Evolutionary conservation across 2,888 invertebrate species (phyloP), one percentile per base, ranked within the genome.

Genomic region (Callyntrura sp.): DNA sequence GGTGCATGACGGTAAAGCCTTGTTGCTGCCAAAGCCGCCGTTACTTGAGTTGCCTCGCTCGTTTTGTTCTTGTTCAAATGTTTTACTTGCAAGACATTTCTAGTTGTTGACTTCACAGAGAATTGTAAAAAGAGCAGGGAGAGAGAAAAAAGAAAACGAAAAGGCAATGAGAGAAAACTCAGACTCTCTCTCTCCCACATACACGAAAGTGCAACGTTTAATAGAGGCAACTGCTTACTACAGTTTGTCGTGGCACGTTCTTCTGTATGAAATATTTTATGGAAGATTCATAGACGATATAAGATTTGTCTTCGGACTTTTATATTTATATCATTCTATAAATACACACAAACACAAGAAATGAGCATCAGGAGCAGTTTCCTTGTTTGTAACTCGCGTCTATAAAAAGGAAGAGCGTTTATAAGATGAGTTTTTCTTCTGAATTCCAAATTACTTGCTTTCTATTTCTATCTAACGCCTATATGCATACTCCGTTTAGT

Each of bases 361-460:
- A 78, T 57, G 78, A 28, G 28, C 48, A 78, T 55, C 51, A 78
- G 23, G 45, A 20, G 51, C 17, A 43, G 57, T 73, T 76, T 35
- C 17, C 65, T 25, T 81, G 35, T 78, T 25, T 68, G 20, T 48
- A 17, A 12, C 81, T 79, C 86, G 70, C 70, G 68, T 79, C 35
- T 35, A 48, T 23, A 73, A 35, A 25, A 60, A 60, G 23, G 43
- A 85, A 48, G 78, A 78, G 45, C 85, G 65, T 85, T 85, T 17
- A 60, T 78, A 51, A 35, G 68, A 79, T 25, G 51, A 20, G 81
- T 79, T 87, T 81, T 79, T 87, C 86, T 55, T 79, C 57, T 57
- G 79, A 87, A 79, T 87, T 81, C 86, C 28, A 45, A 81, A 87
- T 79, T 60, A 60, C 17, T 79, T 11, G 8, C 3, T 78, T 1